Conservation (phyloP, 2,113 vertebrate genomes). For the Machaerirhynchus nigripectus region DNA sequence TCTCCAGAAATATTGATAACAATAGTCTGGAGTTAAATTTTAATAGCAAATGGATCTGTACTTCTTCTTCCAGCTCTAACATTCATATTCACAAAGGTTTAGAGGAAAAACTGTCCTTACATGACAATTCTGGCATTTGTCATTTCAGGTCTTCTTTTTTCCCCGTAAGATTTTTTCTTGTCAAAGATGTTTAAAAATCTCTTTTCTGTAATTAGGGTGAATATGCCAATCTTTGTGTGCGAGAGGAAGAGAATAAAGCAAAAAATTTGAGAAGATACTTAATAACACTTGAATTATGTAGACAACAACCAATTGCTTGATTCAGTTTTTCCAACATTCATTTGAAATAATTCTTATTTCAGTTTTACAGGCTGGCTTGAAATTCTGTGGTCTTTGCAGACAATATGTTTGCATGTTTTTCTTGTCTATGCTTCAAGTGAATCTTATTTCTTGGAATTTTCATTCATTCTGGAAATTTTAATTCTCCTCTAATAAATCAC, state of each 20-base stretch:
- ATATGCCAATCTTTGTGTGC: background rate
- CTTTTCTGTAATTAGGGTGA: background rate
- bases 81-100: background rate
- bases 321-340: constrained; percentile 10
- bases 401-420: background rate
- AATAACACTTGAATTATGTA: background rate
- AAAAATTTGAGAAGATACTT: background rate
- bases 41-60: background rate
- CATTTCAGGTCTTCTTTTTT: background rate
- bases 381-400: background rate
- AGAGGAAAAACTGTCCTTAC: background rate
- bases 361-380: background rate
- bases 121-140: background rate
- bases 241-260: background rate
- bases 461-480: background rate
- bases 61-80: background rate
- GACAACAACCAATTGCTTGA: background rate
- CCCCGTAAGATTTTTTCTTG: background rate
- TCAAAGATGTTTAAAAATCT: background rate
- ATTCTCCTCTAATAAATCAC: background rate
- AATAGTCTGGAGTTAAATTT: background rate
- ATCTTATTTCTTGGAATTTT: constrained; percentile 16
- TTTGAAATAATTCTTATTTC: background rate
- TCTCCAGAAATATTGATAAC: background rate
- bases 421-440: background rate